Evolutionary conservation across 2,113 vertebrate species (phyloP).

Genomic region (Oryzias woworae): DNA sequence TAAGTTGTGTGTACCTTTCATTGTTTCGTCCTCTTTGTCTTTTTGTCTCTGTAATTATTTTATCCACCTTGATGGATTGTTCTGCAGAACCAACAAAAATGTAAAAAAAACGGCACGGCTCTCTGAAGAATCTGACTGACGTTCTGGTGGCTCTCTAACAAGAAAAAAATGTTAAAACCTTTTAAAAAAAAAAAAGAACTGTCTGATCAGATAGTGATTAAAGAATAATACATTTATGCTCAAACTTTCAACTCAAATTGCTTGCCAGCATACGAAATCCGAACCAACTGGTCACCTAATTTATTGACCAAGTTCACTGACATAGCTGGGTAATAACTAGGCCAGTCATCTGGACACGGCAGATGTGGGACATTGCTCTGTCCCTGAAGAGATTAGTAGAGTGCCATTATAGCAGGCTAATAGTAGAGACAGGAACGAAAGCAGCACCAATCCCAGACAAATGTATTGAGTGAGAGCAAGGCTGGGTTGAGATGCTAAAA

Average conservation of each 20-base stretch:
- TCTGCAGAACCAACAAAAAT: too few relatives aligned
- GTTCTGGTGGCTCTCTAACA: neutral
- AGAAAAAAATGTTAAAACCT: too few relatives aligned
- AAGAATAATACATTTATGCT: neutral
- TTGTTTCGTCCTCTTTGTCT: too few relatives aligned
- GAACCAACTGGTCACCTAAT: constrained; percentile 16
- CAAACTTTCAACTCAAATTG: neutral
- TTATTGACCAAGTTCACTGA: constrained; percentile 24
- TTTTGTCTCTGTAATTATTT: too few relatives aligned
- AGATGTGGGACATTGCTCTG: constrained; percentile 27
- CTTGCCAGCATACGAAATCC: constrained; percentile 3
- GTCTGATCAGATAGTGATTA: neutral
- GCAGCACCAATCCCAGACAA: constrained; percentile 54
- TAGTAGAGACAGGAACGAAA: constrained; percentile 64
- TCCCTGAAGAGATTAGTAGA: constrained; percentile 61
- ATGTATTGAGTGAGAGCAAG: constrained; percentile 69
- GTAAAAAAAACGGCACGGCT: too few relatives aligned
- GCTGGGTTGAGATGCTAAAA: constrained; percentile 37
- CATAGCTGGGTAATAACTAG: constrained; percentile 50
- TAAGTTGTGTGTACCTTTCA: too few relatives aligned
- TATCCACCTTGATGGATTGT: too few relatives aligned
- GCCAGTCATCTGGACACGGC: constrained; percentile 53
- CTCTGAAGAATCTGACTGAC: too few relatives aligned
- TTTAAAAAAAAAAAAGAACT: too few relatives aligned
- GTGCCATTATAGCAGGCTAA: constrained; percentile 66